A percentile compares a stretch with the other conserved stretches of the same genome.
These are phyloP conservation scores for Esox niger DNA, from an alignment of 2,113 vertebrate species.

Conservation along the genomic window DNA sequence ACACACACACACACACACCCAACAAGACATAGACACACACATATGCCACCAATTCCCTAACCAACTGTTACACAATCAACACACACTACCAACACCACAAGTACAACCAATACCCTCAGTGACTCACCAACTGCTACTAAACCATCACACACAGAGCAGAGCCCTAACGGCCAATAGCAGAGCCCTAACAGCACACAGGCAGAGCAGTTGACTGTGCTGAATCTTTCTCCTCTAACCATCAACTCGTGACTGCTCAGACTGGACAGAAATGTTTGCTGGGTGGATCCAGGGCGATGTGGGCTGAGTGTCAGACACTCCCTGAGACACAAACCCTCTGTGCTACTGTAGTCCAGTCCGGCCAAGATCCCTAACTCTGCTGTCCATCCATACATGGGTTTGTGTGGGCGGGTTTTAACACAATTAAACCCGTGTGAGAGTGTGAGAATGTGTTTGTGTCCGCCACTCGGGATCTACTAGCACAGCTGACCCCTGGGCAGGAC, in stretches of 20 bases:
- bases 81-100: not conserved
- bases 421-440: conserved; percentile 43
- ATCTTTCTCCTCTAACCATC: not conserved
- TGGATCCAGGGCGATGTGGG: not conserved
- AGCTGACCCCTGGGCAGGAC: conserved; percentile 58
- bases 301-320: not conserved
- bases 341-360: not conserved
- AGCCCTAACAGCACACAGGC: too few species aligned
- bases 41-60: not conserved
- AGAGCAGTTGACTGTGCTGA: not conserved
- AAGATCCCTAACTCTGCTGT: not conserved
- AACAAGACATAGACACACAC: too few species aligned
- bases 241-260: too few species aligned
- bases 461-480: conserved; percentile 41
- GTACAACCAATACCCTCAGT: not conserved
- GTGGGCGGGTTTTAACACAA: conserved; percentile 55
- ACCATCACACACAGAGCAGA: not conserved
- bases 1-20: not conserved
- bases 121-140: too few species aligned
- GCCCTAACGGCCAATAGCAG: not conserved
- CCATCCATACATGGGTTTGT: conserved; percentile 11
- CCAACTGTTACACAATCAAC: not conserved
- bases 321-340: not conserved
- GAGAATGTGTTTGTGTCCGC: conserved; percentile 18
- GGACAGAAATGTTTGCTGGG: conserved; percentile 5